phyloP scores from a whole-genome alignment of 2,113 vertebrate genomes.

The Oceanodroma tethys region DNA sequence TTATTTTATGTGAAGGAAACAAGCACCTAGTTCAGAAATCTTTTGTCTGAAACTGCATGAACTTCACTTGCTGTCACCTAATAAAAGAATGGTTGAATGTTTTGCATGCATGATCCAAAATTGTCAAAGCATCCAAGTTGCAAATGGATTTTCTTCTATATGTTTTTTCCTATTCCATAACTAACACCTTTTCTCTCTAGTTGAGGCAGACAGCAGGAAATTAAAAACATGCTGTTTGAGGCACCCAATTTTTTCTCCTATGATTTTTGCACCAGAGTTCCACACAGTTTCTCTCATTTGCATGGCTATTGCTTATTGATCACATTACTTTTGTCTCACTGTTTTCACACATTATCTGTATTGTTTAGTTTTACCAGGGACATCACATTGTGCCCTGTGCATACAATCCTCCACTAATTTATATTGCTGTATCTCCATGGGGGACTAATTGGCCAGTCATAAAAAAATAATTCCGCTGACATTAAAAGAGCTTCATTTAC shows the following conservation, averaged over 20 bases:
- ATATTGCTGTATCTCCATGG: not conserved
- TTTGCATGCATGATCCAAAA: slow-evolving; percentile 82
- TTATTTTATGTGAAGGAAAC: slow-evolving; percentile 57
- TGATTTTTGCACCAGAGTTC: slow-evolving; percentile 31
- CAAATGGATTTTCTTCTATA: slow-evolving; percentile 58
- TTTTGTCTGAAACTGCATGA: slow-evolving; percentile 67
- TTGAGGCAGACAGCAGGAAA: slow-evolving; percentile 15
- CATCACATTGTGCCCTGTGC: not conserved
- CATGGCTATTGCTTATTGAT: slow-evolving; percentile 16
- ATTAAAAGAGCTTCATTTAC: not conserved
- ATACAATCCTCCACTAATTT: not conserved
- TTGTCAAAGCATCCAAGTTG: slow-evolving; percentile 79
- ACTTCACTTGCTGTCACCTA: slow-evolving; percentile 67
- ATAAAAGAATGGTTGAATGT: slow-evolving; percentile 70
- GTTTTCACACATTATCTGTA: not conserved
- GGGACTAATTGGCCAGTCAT: not conserved
- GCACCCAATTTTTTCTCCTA: not conserved
- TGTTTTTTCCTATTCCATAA: slow-evolving; percentile 51
- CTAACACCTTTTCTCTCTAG: slow-evolving; percentile 22
- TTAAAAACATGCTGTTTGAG: not conserved
- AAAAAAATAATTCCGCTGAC: not conserved
- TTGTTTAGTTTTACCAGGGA: not conserved
- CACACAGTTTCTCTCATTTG: slow-evolving; percentile 17
- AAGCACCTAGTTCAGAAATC: slow-evolving; percentile 57
- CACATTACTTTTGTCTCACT: not conserved